Evolutionary conservation across 1,140 invertebrate genomes (phyloP), one percentile per base, ranked within the genome.

Genomic region (Venturia canescens): DNA sequence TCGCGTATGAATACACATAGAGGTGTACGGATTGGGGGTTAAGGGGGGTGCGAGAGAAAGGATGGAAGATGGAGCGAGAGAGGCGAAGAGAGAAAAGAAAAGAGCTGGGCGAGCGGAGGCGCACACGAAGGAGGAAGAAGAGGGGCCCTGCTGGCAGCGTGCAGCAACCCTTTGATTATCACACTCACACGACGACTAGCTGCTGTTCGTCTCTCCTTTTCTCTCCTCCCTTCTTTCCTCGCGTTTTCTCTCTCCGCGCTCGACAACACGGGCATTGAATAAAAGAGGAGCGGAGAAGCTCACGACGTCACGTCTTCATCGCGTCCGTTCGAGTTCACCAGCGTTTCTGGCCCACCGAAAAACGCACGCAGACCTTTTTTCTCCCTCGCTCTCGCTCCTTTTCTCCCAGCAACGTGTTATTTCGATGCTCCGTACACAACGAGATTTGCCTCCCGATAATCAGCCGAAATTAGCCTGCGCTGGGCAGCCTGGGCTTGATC

Each of bases 141-240:
- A 34, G 74, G 70, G 50, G 75, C 63, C 21, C 74, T 72, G 71
- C 74, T 72, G 71, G 83, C 60, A 81, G 80, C 72, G 67, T 80
- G 82, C 72, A 80, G 80, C 83, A 84, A 80, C 83, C 83, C 79
- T 84, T 84, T 84, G 81, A 84, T 84, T 84, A 84, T 84, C 83
- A 81, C 83, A 82, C 81, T 84, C 79, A 79, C 79, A 80, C 81
- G 50, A 75, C 27, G 21, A 50, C 57, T 16, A 63, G 3, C n/a
- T 23, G 38, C 70, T 66, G 44, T 67, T 67, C 34, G 57, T 78
- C 70, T 75, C 70, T 75, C 71, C n/a, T n/a, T 79, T 70, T 63
- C 78, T 60, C 81, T 78, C 31, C 48, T 60, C 63, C n/a, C 66
- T 63, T 53, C 38, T 27, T 3, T 63, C 3, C 69, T 21, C 38